Percentiles rank a stretch among this genome's conserved stretches.
phyloP scores from a whole-genome alignment of 2,113 vertebrate species.

The Taurulus bubalis region DNA sequence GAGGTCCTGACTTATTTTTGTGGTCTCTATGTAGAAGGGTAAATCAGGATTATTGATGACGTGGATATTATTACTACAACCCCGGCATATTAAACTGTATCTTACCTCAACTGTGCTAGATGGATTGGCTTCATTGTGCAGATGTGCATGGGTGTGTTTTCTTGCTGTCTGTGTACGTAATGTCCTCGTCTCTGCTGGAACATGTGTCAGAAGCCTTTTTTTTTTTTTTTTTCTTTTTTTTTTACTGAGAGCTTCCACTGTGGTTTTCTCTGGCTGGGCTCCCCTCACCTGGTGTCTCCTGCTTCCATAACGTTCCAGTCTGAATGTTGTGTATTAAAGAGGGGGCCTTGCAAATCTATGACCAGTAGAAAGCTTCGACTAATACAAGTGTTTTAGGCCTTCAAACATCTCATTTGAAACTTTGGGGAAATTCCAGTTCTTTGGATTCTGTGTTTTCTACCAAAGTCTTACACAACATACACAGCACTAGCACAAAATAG shows the following conservation, averaged over 20 bases:
- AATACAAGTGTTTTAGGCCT: constrained; percentile 22
- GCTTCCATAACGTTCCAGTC: constrained; percentile 60
- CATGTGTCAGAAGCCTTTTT: constrained; percentile 54
- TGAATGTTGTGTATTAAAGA: constrained; percentile 50
- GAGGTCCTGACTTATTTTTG: constrained; percentile 47
- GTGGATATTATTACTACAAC: constrained; percentile 76
- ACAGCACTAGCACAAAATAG: constrained; percentile 65
- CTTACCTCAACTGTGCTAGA: constrained; percentile 94
- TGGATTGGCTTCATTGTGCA: constrained; percentile 91
- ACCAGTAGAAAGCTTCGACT: constrained; percentile 13
- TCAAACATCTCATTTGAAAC: constrained; percentile 16
- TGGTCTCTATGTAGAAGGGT: constrained; percentile 84
- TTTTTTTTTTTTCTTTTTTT: constrained; percentile 1
- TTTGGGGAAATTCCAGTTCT: background rate
- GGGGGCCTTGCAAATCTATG: constrained; percentile 6
- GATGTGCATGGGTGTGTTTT: constrained; percentile 73
- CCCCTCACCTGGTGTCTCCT: constrained; percentile 48
- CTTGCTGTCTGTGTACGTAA: constrained; percentile 34
- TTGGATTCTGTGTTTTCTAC: constrained; percentile 36
- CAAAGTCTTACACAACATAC: constrained; percentile 51
- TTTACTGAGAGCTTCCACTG: constrained; percentile 65
- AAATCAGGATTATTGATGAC: constrained; percentile 84
- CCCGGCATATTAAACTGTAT: constrained; percentile 89
- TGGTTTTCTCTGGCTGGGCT: constrained; percentile 27
- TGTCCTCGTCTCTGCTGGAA: constrained; percentile 59